Base-by-base conservation (phyloP, 2,797 vertebrate species). In the Siniperca undulata region DNA sequence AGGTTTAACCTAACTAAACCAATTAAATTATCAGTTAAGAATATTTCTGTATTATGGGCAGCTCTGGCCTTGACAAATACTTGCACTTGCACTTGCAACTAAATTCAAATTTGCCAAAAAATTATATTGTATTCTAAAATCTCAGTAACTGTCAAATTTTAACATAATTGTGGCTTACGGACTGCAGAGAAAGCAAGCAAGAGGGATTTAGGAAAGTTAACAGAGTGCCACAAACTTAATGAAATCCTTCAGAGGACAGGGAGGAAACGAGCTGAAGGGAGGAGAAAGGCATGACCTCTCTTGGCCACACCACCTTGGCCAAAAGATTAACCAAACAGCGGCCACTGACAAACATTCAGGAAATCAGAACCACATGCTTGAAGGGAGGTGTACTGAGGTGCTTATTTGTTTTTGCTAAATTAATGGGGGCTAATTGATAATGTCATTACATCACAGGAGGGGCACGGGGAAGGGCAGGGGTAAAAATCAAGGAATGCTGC, bases 371-470 rank as follows among this genome's bases (percentile, higher is more conserved):
- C 96, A 96, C 92, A 95, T 97, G 96, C 92, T 90, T 40, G 76
- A 88, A 88, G 88, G 89, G 92, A 91, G 94, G 90, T 81, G 81
- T 73, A 83, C 92, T 70, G 86, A 89, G 88, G 89, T 88, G 95
- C 92, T 95, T 97, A 95, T 96, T 97, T 96, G 95, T 95, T 96
- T 96, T 95, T 94, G 90, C 89, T 92, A 96, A 96, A 97, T 97
- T 95, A 97, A 96, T 96, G 95, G 94, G 84, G 91, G 91, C 95
- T 96, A 96, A 96, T 96, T 97, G 95, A 95, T 96, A 95, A 96
- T 95, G 94, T 94, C 95, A 95, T 96, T 94, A 96, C 95, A 94
- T 95, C 94, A 95, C 44, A 79, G 86, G 86, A 88, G 93, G 89
- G 89, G 89, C 86, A 89, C 38, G 58, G 60, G 70, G 89, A 90